Evolutionary conservation across 2,113 vertebrate species (phyloP).

Genomic region (Galbula dea): DNA sequence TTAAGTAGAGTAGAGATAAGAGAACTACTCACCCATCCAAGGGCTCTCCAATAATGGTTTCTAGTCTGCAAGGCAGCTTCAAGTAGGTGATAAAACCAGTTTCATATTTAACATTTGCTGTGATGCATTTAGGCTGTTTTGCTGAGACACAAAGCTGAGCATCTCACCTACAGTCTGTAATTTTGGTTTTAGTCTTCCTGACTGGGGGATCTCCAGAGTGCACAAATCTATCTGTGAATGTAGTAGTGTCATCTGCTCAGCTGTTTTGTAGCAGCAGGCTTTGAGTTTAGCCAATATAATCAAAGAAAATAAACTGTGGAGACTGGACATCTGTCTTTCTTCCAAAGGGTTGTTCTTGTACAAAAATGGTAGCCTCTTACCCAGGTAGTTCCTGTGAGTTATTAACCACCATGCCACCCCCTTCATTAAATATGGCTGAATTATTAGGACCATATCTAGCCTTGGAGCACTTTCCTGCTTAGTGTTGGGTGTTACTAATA

Average conservation of each 20-base stretch:
- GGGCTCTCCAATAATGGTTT: not conserved
- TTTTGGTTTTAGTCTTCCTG: not conserved
- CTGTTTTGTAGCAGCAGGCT: not conserved
- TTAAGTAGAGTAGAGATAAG: not conserved
- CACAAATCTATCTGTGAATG: not conserved
- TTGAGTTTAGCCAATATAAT: not conserved
- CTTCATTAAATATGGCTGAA: not conserved
- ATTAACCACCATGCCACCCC: not conserved
- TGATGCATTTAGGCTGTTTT: not conserved
- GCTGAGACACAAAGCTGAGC: not conserved
- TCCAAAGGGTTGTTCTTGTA: not conserved
- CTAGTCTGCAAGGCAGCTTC: not conserved
- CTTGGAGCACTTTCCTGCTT: not conserved
- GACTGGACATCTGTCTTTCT: not conserved
- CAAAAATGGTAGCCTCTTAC: not conserved
- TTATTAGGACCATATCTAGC: not conserved
- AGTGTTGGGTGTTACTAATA: not conserved
- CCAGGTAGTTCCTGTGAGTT: not conserved
- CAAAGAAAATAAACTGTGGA: not conserved
- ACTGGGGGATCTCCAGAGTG: not conserved
- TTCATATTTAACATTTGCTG: not conserved
- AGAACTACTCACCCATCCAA: not conserved
- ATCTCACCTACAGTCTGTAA: not conserved
- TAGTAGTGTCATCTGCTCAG: not conserved
- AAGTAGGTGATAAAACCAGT: not conserved